Percentiles rank a stretch among this genome's conserved stretches.
These are phyloP conservation scores for Parapristionchus giblindavisi DNA, from an alignment of 2,888 invertebrate genomes.

Conservation along the genomic window DNA sequence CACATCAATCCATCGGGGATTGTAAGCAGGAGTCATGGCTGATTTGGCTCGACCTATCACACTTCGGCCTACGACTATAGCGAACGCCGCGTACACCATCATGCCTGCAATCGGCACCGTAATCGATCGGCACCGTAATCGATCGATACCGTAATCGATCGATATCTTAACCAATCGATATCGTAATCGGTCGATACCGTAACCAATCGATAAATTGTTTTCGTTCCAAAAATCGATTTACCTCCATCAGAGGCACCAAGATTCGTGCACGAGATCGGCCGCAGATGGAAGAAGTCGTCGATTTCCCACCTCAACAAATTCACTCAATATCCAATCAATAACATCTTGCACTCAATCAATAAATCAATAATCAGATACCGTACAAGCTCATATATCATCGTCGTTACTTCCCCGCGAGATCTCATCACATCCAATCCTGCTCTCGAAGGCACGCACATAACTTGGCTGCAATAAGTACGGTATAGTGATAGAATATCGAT, in stretches of 20 bases:
- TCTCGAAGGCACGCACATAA: conserved; percentile 34
- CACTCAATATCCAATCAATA: background rate
- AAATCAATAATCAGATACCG: too few species aligned
- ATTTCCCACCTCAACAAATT: conserved; percentile 16
- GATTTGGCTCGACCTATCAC: conserved; percentile 17
- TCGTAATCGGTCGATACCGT: background rate
- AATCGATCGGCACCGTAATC: background rate
- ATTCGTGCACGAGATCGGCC: conserved; percentile 30
- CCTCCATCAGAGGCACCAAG: background rate
- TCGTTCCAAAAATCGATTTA: too few species aligned
- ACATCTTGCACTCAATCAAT: too few species aligned
- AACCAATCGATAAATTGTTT: background rate
- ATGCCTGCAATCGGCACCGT: background rate
- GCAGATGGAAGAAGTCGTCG: conserved; percentile 34
- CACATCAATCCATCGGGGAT: conserved; percentile 36
- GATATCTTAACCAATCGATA: conserved; percentile 4
- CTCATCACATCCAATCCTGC: conserved; percentile 29
- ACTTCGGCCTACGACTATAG: conserved; percentile 15
- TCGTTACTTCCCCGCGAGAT: conserved; percentile 32
- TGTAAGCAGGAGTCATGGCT: conserved; percentile 5
- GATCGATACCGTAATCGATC: background rate
- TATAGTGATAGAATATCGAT: too few species aligned
- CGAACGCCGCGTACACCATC: conserved; percentile 29
- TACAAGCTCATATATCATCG: too few species aligned
- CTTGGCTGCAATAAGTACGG: conserved; percentile 3